Evolutionary conservation across 2,113 vertebrate genomes (phyloP).

Genomic region (Platycercus adscitus): DNA sequence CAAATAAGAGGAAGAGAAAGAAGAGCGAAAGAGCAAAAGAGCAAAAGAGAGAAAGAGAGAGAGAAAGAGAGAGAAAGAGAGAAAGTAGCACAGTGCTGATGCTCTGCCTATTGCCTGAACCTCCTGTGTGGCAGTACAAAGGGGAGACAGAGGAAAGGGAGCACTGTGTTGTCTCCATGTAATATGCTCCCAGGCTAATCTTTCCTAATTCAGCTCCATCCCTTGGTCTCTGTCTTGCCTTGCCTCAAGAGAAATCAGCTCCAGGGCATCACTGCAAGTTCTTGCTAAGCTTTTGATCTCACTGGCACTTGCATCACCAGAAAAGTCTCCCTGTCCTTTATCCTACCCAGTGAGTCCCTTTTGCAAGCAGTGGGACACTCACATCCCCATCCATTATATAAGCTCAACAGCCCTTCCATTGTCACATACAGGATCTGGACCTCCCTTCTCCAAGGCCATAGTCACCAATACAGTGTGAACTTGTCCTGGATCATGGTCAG

Average conservation of each 20-base stretch:
- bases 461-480: rapidly evolving
- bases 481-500: background rate
- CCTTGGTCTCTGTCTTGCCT: background rate
- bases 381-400: too few species aligned
- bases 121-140: background rate
- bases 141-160: background rate
- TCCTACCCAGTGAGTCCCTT: background rate
- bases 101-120: background rate
- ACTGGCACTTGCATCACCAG: background rate
- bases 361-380: background rate
- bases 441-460: background rate
- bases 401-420: background rate
- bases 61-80: too few species aligned
- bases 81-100: background rate
- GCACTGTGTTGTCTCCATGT: background rate
- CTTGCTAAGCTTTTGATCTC: background rate
- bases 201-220: background rate
- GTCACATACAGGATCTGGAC: too few species aligned
- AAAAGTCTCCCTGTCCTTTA: background rate
- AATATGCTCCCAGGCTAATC: background rate
- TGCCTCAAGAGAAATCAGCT: background rate
- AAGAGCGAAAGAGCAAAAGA: too few species aligned
- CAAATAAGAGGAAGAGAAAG: background rate
- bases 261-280: background rate
- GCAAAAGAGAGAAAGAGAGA: too few species aligned